A percentile compares a stretch with the other conserved stretches of the same genome.
Conservation (phyloP, 2,797 vertebrate genomes). For the Molossus alvarezi region DNA sequence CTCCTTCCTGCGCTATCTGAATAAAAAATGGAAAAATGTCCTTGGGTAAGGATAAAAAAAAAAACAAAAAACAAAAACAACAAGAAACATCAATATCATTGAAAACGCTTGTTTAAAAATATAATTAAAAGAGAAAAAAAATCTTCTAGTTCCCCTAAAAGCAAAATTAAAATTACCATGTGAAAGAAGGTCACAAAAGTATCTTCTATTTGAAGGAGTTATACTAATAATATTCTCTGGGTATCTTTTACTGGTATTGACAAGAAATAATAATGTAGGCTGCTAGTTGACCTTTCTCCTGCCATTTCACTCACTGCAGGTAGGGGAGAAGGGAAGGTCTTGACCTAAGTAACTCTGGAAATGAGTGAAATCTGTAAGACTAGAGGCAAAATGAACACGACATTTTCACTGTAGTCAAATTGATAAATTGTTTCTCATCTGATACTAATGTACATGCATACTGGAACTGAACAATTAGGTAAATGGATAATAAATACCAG, state of each 20-base stretch:
- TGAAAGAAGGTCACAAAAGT: neutral
- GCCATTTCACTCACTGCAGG: neutral
- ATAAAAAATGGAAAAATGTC: no score
- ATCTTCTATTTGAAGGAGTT: neutral
- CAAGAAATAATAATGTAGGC: neutral
- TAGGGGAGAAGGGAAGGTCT: neutral
- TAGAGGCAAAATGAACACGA: neutral
- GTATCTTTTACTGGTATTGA: neutral
- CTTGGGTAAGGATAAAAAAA: no score
- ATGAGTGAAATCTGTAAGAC: neutral
- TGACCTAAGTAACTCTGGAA: neutral
- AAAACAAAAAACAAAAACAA: no score
- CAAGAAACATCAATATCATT: slow-evolving; percentile 6
- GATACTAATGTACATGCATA: neutral
- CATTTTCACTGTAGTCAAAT: neutral
- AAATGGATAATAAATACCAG: neutral
- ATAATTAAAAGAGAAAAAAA: slow-evolving; percentile 17
- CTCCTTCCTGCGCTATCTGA: no score
- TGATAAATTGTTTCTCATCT: neutral
- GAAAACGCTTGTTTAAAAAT: neutral
- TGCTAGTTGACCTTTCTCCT: slow-evolving; percentile 1
- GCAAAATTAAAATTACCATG: slow-evolving; percentile 41
- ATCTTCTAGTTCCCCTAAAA: neutral
- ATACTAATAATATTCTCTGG: neutral
- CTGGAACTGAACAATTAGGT: neutral